These are phyloP conservation scores for Temnothorax nylanderi DNA, from an alignment of 1,140 invertebrate genomes.

Conservation along the genomic window DNA sequence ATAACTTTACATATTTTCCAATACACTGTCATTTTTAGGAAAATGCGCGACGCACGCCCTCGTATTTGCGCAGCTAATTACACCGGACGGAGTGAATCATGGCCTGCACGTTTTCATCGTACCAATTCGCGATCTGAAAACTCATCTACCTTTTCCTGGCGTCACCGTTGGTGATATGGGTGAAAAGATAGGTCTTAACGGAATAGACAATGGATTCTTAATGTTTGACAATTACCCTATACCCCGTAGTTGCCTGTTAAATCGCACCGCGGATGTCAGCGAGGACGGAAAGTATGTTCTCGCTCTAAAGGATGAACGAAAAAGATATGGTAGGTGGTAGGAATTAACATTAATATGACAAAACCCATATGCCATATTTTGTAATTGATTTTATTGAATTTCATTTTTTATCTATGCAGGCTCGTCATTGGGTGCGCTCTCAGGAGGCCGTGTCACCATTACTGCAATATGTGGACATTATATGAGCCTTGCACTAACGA, in stretches of 20 bases:
- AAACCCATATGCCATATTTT: not conserved
- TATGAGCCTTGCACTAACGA: constrained; percentile 91
- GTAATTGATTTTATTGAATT: not conserved
- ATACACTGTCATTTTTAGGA: constrained; percentile 84
- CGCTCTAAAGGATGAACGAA: constrained; percentile 91
- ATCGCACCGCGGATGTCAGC: constrained; percentile 95
- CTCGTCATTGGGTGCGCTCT: constrained; percentile 94
- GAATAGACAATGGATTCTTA: constrained; percentile 96
- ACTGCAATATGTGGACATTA: constrained; percentile 91
- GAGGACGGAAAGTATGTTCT: constrained; percentile 93
- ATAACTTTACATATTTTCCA: not conserved
- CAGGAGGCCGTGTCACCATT: constrained; percentile 92
- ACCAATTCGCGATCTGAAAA: constrained; percentile 92
- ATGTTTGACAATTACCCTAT: constrained; percentile 95
- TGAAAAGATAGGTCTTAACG: constrained; percentile 95
- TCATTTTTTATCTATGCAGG: constrained; percentile 81
- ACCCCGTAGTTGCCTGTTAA: constrained; percentile 93
- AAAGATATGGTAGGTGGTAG: constrained; percentile 89
- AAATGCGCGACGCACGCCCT: constrained; percentile 95
- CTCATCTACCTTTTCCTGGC: constrained; percentile 90
- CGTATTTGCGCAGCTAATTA: constrained; percentile 94
- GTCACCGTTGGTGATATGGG: constrained; percentile 94
- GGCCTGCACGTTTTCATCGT: constrained; percentile 95
- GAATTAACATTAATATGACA: not conserved
- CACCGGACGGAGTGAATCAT: constrained; percentile 91